Conservation (phyloP, 1,140 invertebrate genomes). For the Dufourea novaeangliae region DNA sequence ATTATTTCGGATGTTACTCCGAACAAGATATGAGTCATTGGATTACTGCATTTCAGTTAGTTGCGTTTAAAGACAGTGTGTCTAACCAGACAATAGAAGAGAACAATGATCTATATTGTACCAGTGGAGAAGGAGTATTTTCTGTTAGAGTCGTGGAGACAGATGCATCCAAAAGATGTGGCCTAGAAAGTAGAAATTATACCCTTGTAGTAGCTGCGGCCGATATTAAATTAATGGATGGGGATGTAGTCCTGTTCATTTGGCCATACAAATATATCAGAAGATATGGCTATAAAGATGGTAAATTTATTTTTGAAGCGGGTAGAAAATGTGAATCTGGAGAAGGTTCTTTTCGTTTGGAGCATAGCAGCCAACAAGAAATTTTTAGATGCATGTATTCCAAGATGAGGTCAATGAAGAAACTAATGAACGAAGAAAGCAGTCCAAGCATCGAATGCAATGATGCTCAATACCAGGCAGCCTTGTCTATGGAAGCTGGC, state of each 20-base stretch:
- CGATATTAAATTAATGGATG: conserved; percentile 87
- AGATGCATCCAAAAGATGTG: conserved; percentile 89
- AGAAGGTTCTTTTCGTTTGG: conserved; percentile 91
- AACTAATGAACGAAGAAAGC: conserved; percentile 86
- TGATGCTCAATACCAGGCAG: conserved; percentile 88
- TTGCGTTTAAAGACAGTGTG: conserved; percentile 89
- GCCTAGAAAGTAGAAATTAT: conserved; percentile 87
- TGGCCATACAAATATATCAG: conserved; percentile 94
- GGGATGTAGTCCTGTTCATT: conserved; percentile 87
- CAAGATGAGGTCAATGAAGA: conserved; percentile 93
- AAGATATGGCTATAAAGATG: conserved; percentile 90
- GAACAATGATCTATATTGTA: conserved; percentile 93
- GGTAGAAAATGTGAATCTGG: conserved; percentile 93
- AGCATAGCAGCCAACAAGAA: conserved; percentile 90
- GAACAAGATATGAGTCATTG: conserved; percentile 88
- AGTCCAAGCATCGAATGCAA: conserved; percentile 86
- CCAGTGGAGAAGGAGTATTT: conserved; percentile 90
- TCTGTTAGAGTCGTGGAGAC: conserved; percentile 89
- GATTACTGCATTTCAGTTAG: conserved; percentile 89
- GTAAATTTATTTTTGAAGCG: conserved; percentile 94
- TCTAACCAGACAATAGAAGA: conserved; percentile 88
- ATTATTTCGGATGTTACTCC: conserved; percentile 88
- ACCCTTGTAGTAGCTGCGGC: conserved; percentile 87
- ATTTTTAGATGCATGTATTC: conserved; percentile 89
- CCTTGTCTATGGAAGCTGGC: conserved; percentile 87